Evolutionary conservation across 2,888 invertebrate genomes (phyloP).

Genomic region (Aleiodes testaceus): DNA sequence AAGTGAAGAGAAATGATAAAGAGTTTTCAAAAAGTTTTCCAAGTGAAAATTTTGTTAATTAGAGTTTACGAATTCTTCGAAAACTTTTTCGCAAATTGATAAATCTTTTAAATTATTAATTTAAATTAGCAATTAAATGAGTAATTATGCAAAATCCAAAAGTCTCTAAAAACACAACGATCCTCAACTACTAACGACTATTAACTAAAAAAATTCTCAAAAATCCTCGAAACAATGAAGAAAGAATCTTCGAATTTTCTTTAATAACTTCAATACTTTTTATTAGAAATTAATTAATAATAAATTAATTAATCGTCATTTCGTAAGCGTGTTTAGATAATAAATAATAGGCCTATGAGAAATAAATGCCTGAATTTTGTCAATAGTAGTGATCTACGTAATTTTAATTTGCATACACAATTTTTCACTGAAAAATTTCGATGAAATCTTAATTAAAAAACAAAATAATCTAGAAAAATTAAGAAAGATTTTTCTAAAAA

Average conservation of each 20-base stretch:
- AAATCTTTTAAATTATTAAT: too few species aligned
- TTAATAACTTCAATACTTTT: too few species aligned
- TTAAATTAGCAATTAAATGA: background rate
- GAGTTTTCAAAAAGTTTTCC: constrained; percentile 24
- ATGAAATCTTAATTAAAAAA: constrained; percentile 47
- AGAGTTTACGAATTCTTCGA: constrained; percentile 26
- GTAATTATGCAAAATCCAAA: too few species aligned
- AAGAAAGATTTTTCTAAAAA: constrained; percentile 16
- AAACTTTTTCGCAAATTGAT: too few species aligned
- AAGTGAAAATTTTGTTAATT: constrained; percentile 4
- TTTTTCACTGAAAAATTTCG: constrained; percentile 39
- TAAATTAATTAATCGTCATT: constrained; percentile 35
- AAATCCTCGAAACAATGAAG: too few species aligned
- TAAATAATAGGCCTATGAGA: too few species aligned
- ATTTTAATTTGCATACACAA: background rate
- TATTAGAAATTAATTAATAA: constrained; percentile 13
- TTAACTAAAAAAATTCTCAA: too few species aligned
- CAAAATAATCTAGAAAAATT: background rate
- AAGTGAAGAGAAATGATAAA: constrained; percentile 38
- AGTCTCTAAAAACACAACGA: too few species aligned
- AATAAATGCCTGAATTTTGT: too few species aligned
- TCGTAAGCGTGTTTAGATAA: background rate
- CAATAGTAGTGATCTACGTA: too few species aligned
- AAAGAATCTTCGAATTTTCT: too few species aligned
- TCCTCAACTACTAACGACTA: too few species aligned